Evolutionary conservation across 2,113 vertebrate genomes (phyloP), one percentile per base, ranked within the genome.

Genomic region (Pardalotus punctatus): DNA sequence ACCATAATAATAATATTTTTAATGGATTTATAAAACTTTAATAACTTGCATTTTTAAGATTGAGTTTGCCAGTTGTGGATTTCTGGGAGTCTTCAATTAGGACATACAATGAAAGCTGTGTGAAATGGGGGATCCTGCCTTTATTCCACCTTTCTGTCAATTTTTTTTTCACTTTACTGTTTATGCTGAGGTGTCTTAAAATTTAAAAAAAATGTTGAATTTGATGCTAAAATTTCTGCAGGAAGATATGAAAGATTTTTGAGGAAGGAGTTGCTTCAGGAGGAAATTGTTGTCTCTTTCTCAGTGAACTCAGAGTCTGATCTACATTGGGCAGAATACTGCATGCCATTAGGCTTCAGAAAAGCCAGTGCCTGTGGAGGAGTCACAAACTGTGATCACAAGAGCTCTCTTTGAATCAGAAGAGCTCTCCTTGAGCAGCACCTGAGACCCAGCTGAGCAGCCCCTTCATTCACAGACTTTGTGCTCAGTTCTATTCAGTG

Each of bases 401-500:
- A 1, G 12, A 86, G 77, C 48, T 50, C 9, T n/a, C 16, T 60
- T 16, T 48, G 35, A 76, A 25, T 62, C 48, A 22, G 61, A 38
- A 1, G 23, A 80, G 58, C 45, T 64, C 7, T 53, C 18, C 70
- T 22, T 47, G 50, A 90, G 33, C 72, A 64, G 62, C 38, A 50
- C 51, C 69, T 90, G 58, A 57, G 62, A 28, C 20, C 21, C 74
- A 65, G 48, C 33, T 48, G 57, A 74, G 53, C 57, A 62, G 38
- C 45, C 21, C 65, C 60, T 81, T 64, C 42, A 23, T n/a, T 40
- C 43, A 25, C 7, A 1, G 21, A 5, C 50, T 22, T 36, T 10
- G 42, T 0, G 0, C 50, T 47, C 24, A 3, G 33, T 10, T 85
- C 73, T 60, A 5, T 51, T 20, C n/a, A 6, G 18, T 4, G 20